Evolutionary conservation across 2,113 vertebrate species (phyloP).

Genomic region (Hiodon tergisus): DNA sequence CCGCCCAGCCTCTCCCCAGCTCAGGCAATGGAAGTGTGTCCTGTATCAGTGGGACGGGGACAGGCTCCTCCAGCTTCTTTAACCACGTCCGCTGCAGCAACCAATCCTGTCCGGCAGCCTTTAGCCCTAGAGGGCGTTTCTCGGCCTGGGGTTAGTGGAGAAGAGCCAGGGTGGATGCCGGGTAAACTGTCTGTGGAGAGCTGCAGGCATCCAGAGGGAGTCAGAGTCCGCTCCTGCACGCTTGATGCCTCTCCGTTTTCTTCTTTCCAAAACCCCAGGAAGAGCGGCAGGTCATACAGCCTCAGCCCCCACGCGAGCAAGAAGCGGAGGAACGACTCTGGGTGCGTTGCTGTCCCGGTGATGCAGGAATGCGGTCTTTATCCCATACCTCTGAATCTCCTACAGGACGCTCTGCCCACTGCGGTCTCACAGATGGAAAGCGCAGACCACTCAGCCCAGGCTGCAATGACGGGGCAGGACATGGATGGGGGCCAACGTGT

Average conservation of each 20-base stretch:
- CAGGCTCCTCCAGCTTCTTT: background rate
- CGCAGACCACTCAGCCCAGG: background rate
- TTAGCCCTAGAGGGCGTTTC: too few species aligned
- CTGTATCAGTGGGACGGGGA: background rate
- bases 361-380: background rate
- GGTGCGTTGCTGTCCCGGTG: background rate
- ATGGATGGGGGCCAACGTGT: too few species aligned
- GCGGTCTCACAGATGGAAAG: too few species aligned
- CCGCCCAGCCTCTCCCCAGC: background rate
- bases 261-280: constrained; percentile 36
- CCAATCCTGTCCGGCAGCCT: background rate
- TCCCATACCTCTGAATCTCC: background rate
- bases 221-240: constrained; percentile 25
- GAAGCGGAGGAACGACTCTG: constrained; percentile 33
- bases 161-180: background rate
- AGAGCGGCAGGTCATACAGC: constrained; percentile 48
- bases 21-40: background rate
- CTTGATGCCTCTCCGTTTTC: background rate
- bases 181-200: background rate
- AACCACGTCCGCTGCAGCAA: background rate
- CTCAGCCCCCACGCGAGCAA: constrained; percentile 38
- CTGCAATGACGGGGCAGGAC: too few species aligned
- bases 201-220: background rate
- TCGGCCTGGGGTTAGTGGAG: background rate
- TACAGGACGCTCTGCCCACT: too few species aligned